These are phyloP conservation scores for Apteryx owenii DNA, from an alignment of 2,113 vertebrate genomes.

Conservation along the genomic window DNA sequence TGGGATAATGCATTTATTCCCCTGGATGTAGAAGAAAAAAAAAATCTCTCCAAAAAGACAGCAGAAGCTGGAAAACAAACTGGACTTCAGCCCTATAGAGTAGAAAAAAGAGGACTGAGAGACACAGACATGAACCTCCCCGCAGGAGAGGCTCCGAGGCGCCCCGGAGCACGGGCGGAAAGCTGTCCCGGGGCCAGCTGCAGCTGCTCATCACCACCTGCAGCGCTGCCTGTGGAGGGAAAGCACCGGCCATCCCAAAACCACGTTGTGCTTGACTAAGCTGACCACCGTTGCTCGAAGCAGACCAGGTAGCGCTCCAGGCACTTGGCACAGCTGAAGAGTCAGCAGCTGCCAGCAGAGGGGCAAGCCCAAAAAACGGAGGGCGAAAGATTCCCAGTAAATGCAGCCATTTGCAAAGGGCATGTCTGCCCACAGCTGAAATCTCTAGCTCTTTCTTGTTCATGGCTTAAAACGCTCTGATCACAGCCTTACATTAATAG, in stretches of 20 bases:
- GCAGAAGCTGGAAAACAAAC: neutral
- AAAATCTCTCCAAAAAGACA: neutral
- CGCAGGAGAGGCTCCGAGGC: neutral
- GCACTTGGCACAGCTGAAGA: neutral
- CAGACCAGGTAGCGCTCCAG: neutral
- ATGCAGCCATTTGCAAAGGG: neutral
- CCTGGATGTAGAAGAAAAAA: neutral
- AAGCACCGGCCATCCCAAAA: accelerated
- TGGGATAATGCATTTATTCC: accelerated
- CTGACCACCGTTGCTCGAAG: neutral
- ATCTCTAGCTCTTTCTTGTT: neutral
- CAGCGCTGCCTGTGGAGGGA: neutral
- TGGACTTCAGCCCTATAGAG: neutral
- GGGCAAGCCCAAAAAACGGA: neutral
- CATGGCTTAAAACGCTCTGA: neutral
- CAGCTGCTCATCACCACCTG: neutral
- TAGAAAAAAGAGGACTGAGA: neutral
- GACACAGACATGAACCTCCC: neutral
- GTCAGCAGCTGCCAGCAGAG: neutral
- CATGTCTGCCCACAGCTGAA: neutral
- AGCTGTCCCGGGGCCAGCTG: accelerated
- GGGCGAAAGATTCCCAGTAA: neutral
- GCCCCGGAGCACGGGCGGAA: neutral
- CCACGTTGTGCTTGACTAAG: accelerated
- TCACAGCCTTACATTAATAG: neutral